These are phyloP conservation scores for Ianthella basta DNA, from an alignment of 37 sponge, comb jelly and placozoan species.

Conservation along the genomic window DNA sequence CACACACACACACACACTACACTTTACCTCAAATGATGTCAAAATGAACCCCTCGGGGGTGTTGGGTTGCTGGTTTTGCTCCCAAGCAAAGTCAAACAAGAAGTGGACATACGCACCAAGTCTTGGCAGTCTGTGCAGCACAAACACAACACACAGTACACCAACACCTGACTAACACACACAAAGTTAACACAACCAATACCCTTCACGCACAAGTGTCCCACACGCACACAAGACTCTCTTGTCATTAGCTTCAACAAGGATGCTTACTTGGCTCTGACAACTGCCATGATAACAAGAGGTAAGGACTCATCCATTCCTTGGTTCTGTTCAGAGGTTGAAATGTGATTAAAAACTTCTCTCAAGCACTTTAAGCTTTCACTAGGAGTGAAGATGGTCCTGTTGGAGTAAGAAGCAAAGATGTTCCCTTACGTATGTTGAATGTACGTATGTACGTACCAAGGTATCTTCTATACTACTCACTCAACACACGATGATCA, in stretches of 20 bases:
- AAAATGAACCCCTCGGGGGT: not conserved
- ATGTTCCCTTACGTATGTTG: not conserved
- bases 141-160: too few relatives aligned
- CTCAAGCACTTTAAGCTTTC: constrained; percentile 64
- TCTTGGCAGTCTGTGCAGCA: constrained; percentile 57
- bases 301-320: constrained; percentile 9
- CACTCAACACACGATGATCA: too few relatives aligned
- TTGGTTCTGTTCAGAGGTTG: too few relatives aligned
- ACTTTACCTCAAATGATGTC: constrained; percentile 24
- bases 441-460: too few relatives aligned
- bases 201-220: too few relatives aligned
- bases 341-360: constrained; percentile 33
- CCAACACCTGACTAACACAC: too few relatives aligned
- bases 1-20: constrained; percentile 14
- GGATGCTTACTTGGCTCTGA: constrained; percentile 26
- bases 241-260: too few relatives aligned
- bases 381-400: constrained; percentile 72
- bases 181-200: too few relatives aligned
- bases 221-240: too few relatives aligned
- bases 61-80: not conserved
- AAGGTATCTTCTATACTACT: too few relatives aligned
- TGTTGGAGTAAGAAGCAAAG: not conserved
- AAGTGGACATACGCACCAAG: constrained; percentile 74
- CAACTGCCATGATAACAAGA: constrained; percentile 13
- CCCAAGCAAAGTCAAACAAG: constrained; percentile 68